phyloP scores from a whole-genome alignment of 2,888 invertebrate genomes.

The Patella caerulea region DNA sequence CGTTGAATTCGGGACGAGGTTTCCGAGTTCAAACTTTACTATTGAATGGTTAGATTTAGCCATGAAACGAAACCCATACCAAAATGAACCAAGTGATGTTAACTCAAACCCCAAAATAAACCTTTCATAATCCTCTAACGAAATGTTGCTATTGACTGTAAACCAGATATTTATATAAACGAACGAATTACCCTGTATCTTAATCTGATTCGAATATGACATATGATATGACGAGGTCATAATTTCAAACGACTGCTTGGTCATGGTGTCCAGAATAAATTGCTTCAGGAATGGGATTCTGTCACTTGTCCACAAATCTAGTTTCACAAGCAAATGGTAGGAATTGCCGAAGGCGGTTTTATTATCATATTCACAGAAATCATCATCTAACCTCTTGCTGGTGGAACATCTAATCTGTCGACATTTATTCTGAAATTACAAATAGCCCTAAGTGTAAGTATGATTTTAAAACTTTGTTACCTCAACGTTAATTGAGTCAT shows the following conservation, averaged over 20 bases:
- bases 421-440: not conserved
- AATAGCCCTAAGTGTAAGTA: too few relatives aligned
- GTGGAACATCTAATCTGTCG: not conserved
- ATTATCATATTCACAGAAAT: not conserved
- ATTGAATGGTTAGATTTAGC: not conserved
- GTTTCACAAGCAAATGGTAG: not conserved
- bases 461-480: too few relatives aligned
- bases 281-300: not conserved
- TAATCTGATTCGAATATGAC: not conserved
- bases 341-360: not conserved
- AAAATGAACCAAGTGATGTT: rapidly evolving
- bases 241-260: not conserved
- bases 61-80: not conserved
- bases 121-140: not conserved
- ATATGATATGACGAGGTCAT: not conserved
- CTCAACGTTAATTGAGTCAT: too few relatives aligned
- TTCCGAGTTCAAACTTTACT: not conserved
- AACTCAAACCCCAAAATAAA: not conserved
- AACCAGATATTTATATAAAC: not conserved
- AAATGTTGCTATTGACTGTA: not conserved
- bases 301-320: not conserved
- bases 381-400: not conserved
- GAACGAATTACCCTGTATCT: not conserved
- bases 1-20: not conserved
- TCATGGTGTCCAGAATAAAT: not conserved